A percentile compares a stretch with the other conserved stretches of the same genome.
Evolutionary conservation across 2,888 invertebrate species (phyloP).

Genomic region (Plebejus melissa): DNA sequence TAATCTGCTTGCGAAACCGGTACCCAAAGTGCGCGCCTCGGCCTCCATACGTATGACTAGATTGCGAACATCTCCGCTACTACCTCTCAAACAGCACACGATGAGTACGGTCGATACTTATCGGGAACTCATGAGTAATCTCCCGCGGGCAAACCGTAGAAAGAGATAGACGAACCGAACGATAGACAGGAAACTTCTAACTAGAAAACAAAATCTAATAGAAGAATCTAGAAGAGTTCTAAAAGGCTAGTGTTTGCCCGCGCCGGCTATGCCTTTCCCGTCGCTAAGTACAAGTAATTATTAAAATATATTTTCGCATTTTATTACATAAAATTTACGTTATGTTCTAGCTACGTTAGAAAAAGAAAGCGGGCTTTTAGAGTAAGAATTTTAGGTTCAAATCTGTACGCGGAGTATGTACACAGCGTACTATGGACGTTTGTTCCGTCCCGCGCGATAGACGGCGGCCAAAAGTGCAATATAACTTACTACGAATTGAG

Average conservation of each 20-base stretch:
- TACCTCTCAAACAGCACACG: constrained; percentile 47
- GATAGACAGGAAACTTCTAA: constrained; percentile 31
- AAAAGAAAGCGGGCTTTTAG: constrained; percentile 74
- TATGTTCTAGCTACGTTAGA: constrained; percentile 77
- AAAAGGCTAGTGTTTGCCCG: constrained; percentile 61
- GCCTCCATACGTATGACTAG: constrained; percentile 56
- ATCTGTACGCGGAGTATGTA: constrained; percentile 77
- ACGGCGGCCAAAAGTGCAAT: constrained; percentile 44
- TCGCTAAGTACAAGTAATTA: constrained; percentile 78
- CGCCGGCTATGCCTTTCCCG: constrained; percentile 73
- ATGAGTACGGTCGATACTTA: constrained; percentile 60
- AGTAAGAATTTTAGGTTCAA: constrained; percentile 71
- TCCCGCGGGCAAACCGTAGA: constrained; percentile 67
- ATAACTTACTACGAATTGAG: constrained; percentile 45
- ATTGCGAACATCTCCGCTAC: constrained; percentile 43
- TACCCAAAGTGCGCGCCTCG: constrained; percentile 63
- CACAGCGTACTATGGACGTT: constrained; percentile 79
- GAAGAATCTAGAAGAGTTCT: constrained; percentile 46
- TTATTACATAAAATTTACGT: constrained; percentile 79
- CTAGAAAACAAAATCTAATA: constrained; percentile 35
- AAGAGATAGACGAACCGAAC: constrained; percentile 39
- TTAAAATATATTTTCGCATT: constrained; percentile 79
- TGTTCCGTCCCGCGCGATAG: constrained; percentile 58
- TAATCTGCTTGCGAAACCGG: constrained; percentile 60
- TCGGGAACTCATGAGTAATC: constrained; percentile 64